A percentile compares a stretch with the other conserved stretches of the same genome.
Evolutionary conservation across 1,140 invertebrate species (phyloP).

Genomic region (Doryteuthis pealeii): DNA sequence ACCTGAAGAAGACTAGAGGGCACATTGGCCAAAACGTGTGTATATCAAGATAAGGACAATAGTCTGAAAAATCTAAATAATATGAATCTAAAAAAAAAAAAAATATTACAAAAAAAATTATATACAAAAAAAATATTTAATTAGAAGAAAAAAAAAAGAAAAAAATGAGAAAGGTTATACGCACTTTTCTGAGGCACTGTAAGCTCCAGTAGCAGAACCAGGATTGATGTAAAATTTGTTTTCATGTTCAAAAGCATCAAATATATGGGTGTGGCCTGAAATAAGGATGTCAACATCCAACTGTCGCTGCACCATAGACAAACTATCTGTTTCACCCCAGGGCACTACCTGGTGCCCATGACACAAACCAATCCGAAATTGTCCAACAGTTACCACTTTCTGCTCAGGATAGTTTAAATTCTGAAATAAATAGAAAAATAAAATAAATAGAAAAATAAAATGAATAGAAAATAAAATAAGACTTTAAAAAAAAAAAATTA

Average conservation of each 20-base stretch:
- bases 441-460: neutral
- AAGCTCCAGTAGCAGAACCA: slow-evolving; percentile 97
- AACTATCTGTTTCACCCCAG: slow-evolving; percentile 91
- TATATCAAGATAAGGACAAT: too few relatives aligned
- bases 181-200: slow-evolving; percentile 86
- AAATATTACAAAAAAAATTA: too few relatives aligned
- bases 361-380: slow-evolving; percentile 95
- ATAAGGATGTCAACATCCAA: slow-evolving; percentile 98
- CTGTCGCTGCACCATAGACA: slow-evolving; percentile 92
- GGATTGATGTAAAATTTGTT: slow-evolving; percentile 99
- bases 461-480: too few relatives aligned
- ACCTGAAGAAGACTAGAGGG: too few relatives aligned
- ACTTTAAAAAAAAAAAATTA: too few relatives aligned
- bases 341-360: slow-evolving; percentile 96
- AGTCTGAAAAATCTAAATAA: too few relatives aligned
- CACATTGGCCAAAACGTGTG: too few relatives aligned
- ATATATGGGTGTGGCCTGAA: slow-evolving; percentile 97
- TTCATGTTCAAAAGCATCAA: slow-evolving; percentile 98
- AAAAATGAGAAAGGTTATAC: neutral
- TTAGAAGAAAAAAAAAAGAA: too few relatives aligned
- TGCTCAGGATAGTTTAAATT: slow-evolving; percentile 96
- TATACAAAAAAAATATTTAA: too few relatives aligned
- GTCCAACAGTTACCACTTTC: slow-evolving; percentile 97
- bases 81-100: too few relatives aligned
- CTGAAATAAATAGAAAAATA: slow-evolving; percentile 62